Conservation (phyloP, 1,140 invertebrate genomes). For the Ditylenchus dipsaci region DNA sequence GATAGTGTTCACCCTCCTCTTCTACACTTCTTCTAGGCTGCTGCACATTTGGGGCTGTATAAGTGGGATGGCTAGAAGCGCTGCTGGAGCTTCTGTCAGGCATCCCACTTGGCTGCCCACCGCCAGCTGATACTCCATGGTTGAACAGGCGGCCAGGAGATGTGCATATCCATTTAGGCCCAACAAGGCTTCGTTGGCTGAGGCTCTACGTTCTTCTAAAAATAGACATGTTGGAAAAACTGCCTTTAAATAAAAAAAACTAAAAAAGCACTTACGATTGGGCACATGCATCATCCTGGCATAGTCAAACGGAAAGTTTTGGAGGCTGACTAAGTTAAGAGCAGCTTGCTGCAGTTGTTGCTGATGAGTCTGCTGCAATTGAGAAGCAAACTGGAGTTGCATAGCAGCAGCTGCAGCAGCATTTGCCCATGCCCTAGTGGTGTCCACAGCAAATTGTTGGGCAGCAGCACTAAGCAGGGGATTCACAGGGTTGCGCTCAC, state of each 20-base stretch:
- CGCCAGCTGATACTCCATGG: constrained; percentile 30
- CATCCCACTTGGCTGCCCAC: background rate
- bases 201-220: constrained; percentile 53
- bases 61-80: constrained; percentile 14
- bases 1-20: constrained; percentile 46
- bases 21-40: constrained; percentile 33
- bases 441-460: constrained; percentile 38
- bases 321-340: constrained; percentile 28
- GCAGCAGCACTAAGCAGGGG: constrained; percentile 23
- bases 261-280: constrained; percentile 25
- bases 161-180: constrained; percentile 48
- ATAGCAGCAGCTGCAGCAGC: constrained; percentile 31
- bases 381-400: background rate
- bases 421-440: constrained; percentile 35
- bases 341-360: constrained; percentile 25
- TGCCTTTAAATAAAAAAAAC: background rate
- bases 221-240: background rate
- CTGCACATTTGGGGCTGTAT: constrained; percentile 8
- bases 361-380: constrained; percentile 15
- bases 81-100: background rate
- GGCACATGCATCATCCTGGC: constrained; percentile 29
- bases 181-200: constrained; percentile 50
- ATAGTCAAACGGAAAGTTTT: constrained; percentile 34
- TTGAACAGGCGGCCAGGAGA: constrained; percentile 42
- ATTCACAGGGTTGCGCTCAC: constrained; percentile 27